Evolutionary conservation across 2,113 vertebrate genomes (phyloP), one percentile per base, ranked within the genome.

Genomic region (Stercorarius parasiticus): DNA sequence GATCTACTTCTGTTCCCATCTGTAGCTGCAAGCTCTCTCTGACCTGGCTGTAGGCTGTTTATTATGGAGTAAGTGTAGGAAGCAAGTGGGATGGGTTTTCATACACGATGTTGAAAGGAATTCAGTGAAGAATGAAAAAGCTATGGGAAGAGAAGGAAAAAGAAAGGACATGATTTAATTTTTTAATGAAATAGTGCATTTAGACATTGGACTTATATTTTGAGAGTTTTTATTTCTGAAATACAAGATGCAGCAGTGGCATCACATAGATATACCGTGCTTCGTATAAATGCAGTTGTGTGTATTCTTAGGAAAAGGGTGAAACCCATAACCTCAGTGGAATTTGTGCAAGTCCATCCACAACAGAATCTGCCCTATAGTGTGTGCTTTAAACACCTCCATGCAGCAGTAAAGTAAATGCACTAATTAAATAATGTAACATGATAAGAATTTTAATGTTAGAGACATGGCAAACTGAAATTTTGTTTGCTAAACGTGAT

Each of bases 251-350:
- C 34, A 80, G 30, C 8, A 25, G 4, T 77, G 47, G 21, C 47
- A 12, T 49, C 21, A 5, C 22, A 49, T 10, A 49, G 22, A 22
- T 49, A 76, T 59, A 2, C 0, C 16, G 13, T 16, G 7, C 6
- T 64, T 42, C 3, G 0, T 59, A 38, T 38, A 32, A 90, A 55
- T 1, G 1, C 4, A 49, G 34, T 70, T 76, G 11, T 88, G 20
- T 47, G 30, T 36, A 50, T 91, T 89, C 18, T 55, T 64, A 90
- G 59, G 80, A 53, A 76, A 89, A 89, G 34, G 5, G 26, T 77
- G n/a, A 95, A 94, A 50, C 11, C 11, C 26, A 2, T 55, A 34
- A 52, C 6, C 30, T 42, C 29, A 22, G 29, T 42, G 76, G 17
- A 67, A 40, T 58, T 52, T 71, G 23, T 81, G 23, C 27, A 78